Percentiles rank a stretch among this genome's conserved stretches.
Conservation (phyloP, 2,113 vertebrate genomes). For the Albula glossodonta region DNA sequence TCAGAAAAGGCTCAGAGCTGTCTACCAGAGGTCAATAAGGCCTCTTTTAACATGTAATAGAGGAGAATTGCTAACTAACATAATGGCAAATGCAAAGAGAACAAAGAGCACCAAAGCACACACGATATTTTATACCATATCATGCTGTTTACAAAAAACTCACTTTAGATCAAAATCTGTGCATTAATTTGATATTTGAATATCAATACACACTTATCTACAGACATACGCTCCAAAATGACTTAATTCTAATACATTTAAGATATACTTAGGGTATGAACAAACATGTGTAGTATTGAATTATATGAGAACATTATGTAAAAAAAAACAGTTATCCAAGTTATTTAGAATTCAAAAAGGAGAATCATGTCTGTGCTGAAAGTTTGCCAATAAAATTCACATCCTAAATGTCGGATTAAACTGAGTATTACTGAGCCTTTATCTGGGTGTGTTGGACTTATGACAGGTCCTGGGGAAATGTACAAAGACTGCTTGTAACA, state of each 20-base stretch:
- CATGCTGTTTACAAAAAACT: no score
- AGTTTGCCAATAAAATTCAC: slow-evolving; percentile 49
- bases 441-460: slow-evolving; percentile 60
- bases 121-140: neutral
- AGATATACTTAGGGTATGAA: neutral
- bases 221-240: neutral
- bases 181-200: neutral
- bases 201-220: neutral
- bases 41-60: slow-evolving; percentile 51
- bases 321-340: neutral
- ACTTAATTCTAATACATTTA: neutral
- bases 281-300: neutral
- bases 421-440: slow-evolving; percentile 62
- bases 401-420: slow-evolving; percentile 68
- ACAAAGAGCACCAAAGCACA: neutral
- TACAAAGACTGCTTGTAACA: slow-evolving; percentile 71
- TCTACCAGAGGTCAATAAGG: slow-evolving; percentile 45
- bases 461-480: slow-evolving; percentile 72
- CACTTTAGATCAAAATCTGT: no score
- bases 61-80: slow-evolving; percentile 55
- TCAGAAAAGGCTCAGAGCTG: slow-evolving; percentile 44
- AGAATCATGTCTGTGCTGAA: slow-evolving; percentile 27
- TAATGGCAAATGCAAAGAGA: slow-evolving; percentile 23
- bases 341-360: neutral
- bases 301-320: neutral